Evolutionary conservation across 2,113 vertebrate genomes (phyloP).

Genomic region (Anarrhichthys ocellatus): DNA sequence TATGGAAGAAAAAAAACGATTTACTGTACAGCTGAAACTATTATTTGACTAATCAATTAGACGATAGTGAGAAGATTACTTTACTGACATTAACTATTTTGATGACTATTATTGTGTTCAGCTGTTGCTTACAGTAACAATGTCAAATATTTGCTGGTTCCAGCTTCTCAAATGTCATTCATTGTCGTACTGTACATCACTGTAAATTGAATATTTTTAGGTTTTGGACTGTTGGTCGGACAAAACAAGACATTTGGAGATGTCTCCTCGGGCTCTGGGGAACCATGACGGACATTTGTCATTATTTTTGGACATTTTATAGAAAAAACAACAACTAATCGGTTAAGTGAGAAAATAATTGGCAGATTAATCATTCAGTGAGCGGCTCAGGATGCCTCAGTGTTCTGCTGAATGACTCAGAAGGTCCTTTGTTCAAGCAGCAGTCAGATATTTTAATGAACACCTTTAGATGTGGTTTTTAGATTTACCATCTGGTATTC

Average conservation of each 20-base stretch:
- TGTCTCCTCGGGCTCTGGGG: not conserved
- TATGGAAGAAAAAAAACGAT: not conserved
- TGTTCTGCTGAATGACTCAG: no score
- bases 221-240: not conserved
- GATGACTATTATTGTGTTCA: not conserved
- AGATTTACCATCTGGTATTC: no score
- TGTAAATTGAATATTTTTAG: not conserved
- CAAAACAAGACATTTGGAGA: not conserved
- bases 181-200: not conserved
- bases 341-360: not conserved
- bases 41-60: not conserved
- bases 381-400: no score
- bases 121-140: not conserved
- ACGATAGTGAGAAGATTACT: not conserved
- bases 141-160: not conserved
- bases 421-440: no score
- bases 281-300: not conserved
- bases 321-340: not conserved
- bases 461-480: no score
- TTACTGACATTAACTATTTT: not conserved
- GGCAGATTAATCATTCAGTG: not conserved
- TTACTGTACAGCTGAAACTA: not conserved
- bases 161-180: not conserved
- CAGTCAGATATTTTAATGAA: no score
- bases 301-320: not conserved